Base-by-base conservation (phyloP, 2,888 invertebrate genomes). In the Halictus quadricinctus region DNA sequence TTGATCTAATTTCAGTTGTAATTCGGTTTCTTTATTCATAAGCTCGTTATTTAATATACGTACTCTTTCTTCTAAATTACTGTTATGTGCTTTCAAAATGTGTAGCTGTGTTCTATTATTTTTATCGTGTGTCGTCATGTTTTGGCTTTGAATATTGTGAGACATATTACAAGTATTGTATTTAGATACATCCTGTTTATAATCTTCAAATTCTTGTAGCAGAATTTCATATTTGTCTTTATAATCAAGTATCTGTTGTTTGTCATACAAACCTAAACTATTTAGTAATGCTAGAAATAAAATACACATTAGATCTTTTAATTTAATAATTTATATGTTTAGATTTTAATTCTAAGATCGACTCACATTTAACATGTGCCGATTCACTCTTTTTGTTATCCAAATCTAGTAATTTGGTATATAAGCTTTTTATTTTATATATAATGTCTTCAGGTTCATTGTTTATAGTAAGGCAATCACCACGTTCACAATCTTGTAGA, bases 131-230 rank as follows among this genome's bases (percentile, higher is more conserved):
- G 79, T 36, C 25, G 80, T 36, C 8, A 87, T 36, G 85, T 77
- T 89, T 43, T 87, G 87, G n/a, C 74, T 88, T 60, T 86, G 87
- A 41, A 78, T 78, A 72, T 85, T 83, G 78, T 88, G 89, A n/a
- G 85, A 78, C 12, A 81, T 64, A 58, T 81, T 86, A n/a, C 84
- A 80, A 10, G 76, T 72, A 41, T 72, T 88, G 70, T 87, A 85
- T 46, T 87, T 90, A 13, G 79, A 84, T 21, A 83, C 77, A 86
- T 95, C 95, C 72, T 94, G 93, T 93, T 96, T 97, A 88, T 96
- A 96, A 66, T 95, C 94, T 87, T 98, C 97, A 91, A 96, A 96
- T 90, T 97, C 97, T 69, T 96, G 95, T 89, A 96, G 96, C 36
- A 97, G 92, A 50, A 93, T 95, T 25, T 96, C 96, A 74, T 96